Evolutionary conservation across 1,140 invertebrate genomes (phyloP).

Genomic region (Metaphire vulgaris): DNA sequence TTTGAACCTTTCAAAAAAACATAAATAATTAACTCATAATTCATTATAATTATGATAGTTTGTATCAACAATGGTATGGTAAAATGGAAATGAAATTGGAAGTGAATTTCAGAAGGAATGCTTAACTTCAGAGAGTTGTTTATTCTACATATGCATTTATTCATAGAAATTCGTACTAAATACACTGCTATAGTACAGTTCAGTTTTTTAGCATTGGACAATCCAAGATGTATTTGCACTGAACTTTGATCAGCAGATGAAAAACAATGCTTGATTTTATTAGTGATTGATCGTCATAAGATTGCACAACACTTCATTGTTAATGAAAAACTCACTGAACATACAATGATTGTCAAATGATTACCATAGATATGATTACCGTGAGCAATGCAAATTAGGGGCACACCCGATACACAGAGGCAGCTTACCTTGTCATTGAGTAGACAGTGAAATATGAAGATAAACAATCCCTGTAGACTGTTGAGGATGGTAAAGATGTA

Average conservation of each 20-base stretch:
- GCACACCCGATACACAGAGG: background rate
- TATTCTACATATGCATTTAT: too few relatives aligned
- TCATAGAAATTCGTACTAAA: background rate
- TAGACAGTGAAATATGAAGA: conserved; percentile 89
- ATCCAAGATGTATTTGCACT: too few relatives aligned
- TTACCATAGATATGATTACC: too few relatives aligned
- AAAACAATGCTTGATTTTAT: background rate
- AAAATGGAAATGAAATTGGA: background rate
- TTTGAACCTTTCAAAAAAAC: background rate
- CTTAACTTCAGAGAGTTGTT: too few relatives aligned
- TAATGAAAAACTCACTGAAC: background rate
- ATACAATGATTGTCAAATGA: background rate
- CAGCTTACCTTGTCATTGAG: conserved; percentile 75
- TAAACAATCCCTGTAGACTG: conserved; percentile 85
- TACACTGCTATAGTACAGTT: too few relatives aligned
- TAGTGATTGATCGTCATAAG: background rate
- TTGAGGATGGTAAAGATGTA: conserved; percentile 88
- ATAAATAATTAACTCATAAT: background rate
- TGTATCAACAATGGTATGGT: too few relatives aligned
- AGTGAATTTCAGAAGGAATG: too few relatives aligned
- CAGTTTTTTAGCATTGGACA: too few relatives aligned
- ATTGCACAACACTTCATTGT: background rate
- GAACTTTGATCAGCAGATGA: too few relatives aligned
- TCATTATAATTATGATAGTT: too few relatives aligned
- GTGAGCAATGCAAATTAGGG: too few relatives aligned